Conservation (phyloP, 2,888 invertebrate genomes). For the Meloe dianella region DNA sequence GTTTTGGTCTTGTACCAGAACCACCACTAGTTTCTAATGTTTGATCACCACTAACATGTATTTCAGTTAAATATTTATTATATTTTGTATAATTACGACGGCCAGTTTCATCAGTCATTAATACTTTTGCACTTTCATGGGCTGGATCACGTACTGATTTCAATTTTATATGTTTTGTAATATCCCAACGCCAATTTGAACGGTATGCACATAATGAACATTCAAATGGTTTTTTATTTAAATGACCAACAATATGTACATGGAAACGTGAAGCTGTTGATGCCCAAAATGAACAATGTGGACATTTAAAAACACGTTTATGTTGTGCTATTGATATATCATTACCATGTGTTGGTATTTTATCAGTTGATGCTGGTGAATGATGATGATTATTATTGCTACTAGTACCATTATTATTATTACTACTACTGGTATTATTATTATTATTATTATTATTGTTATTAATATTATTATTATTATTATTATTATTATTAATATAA, state of each 20-base stretch:
- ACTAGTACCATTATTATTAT: constrained; percentile 41
- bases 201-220: constrained; percentile 93
- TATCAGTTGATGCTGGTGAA: constrained; percentile 57
- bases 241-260: constrained; percentile 91
- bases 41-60: constrained; percentile 54
- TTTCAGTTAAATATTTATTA: constrained; percentile 82
- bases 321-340: constrained; percentile 68
- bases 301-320: constrained; percentile 88
- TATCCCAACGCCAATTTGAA: constrained; percentile 97
- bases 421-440: constrained; percentile 30
- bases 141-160: constrained; percentile 85
- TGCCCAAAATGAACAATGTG: constrained; percentile 91
- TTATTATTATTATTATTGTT: constrained; percentile 49
- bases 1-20: constrained; percentile 54
- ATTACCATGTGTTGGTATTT: constrained; percentile 67
- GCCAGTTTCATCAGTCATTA: constrained; percentile 92
- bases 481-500: constrained; percentile 19
- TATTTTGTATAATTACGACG: constrained; percentile 91
- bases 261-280: constrained; percentile 92
- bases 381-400: constrained; percentile 42
- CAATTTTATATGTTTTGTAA: constrained; percentile 92
- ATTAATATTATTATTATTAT: constrained; percentile 18
- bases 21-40: constrained; percentile 57
- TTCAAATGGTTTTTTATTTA: constrained; percentile 93
- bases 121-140: constrained; percentile 80